phyloP scores from a whole-genome alignment of 2,888 invertebrate species.

The Autographa gamma region DNA sequence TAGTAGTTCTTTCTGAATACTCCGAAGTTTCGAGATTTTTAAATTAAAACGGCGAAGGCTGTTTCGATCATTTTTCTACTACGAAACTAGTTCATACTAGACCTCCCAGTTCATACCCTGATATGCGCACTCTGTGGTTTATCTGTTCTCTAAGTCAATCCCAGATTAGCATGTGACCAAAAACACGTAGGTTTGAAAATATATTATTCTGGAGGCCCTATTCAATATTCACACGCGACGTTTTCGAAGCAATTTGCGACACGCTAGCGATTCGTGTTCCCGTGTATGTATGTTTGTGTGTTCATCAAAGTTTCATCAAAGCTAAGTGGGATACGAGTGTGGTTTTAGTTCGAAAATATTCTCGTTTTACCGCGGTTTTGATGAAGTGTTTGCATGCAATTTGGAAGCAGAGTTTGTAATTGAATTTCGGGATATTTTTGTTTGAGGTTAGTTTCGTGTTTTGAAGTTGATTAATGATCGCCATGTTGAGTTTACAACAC shows the following conservation, averaged over 20 bases:
- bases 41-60: too few species aligned
- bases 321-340: slow-evolving; percentile 53
- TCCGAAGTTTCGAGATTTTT: too few species aligned
- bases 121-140: too few species aligned
- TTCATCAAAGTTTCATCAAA: slow-evolving; percentile 61
- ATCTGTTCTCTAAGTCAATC: background rate
- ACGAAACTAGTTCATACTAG: too few species aligned
- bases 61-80: too few species aligned
- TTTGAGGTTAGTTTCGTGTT: slow-evolving; percentile 12
- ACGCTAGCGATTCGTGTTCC: slow-evolving; percentile 54
- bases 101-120: too few species aligned
- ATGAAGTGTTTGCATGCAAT: slow-evolving; percentile 51
- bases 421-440: slow-evolving; percentile 26
- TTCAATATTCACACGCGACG: slow-evolving; percentile 60
- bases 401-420: slow-evolving; percentile 36
- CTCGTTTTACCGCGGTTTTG: slow-evolving; percentile 37
- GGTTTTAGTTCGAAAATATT: slow-evolving; percentile 44
- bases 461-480: background rate
- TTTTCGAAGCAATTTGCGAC: slow-evolving; percentile 59
- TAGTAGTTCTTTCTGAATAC: too few species aligned
- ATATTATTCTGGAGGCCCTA: slow-evolving; percentile 53
- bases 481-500: background rate
- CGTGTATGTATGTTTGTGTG: slow-evolving; percentile 27
- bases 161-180: slow-evolving; percentile 39
- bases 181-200: slow-evolving; percentile 28